Percentiles rank a stretch among this genome's conserved stretches.
phyloP scores from a whole-genome alignment of 2,113 vertebrate species.

The Microcebus ravelobensis region DNA sequence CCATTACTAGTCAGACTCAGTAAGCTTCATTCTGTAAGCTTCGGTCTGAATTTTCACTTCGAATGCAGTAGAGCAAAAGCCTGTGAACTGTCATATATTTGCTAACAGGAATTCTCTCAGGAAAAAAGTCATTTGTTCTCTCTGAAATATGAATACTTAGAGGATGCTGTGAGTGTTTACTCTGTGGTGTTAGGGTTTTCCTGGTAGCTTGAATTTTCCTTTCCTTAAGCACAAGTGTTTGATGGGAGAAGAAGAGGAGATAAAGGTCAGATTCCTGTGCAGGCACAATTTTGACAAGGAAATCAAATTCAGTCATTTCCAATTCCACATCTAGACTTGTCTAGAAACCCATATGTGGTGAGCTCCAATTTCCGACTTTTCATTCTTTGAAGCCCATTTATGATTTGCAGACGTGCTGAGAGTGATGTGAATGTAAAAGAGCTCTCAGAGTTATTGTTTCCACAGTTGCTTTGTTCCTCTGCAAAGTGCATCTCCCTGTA shows the following conservation, averaged over 20 bases:
- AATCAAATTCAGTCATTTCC: not conserved
- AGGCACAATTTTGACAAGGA: not conserved
- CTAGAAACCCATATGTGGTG: not conserved
- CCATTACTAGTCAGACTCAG: not conserved
- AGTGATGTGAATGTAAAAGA: slow-evolving; percentile 28
- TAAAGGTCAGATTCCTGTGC: not conserved
- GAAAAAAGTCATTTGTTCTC: not conserved
- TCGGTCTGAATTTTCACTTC: not conserved
- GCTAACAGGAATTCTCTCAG: not conserved
- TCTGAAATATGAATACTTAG: not conserved
- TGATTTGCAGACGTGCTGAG: not conserved
- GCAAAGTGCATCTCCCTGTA: not conserved
- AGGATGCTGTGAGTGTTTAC: not conserved
- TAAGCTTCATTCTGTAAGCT: not conserved
- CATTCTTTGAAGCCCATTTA: not conserved
- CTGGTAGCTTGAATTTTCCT: not conserved
- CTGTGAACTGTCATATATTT: not conserved
- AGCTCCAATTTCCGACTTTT: not conserved
- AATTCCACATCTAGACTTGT: not conserved
- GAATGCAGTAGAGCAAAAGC: not conserved
- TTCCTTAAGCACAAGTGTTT: not conserved
- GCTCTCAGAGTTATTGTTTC: not conserved
- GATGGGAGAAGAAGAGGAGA: not conserved
- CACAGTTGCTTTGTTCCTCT: not conserved
- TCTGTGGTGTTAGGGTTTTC: not conserved